A percentile compares a stretch with the other conserved stretches of the same genome.
Evolutionary conservation across 2,797 vertebrate genomes (phyloP).

Genomic region (Rhodeus uyekii): DNA sequence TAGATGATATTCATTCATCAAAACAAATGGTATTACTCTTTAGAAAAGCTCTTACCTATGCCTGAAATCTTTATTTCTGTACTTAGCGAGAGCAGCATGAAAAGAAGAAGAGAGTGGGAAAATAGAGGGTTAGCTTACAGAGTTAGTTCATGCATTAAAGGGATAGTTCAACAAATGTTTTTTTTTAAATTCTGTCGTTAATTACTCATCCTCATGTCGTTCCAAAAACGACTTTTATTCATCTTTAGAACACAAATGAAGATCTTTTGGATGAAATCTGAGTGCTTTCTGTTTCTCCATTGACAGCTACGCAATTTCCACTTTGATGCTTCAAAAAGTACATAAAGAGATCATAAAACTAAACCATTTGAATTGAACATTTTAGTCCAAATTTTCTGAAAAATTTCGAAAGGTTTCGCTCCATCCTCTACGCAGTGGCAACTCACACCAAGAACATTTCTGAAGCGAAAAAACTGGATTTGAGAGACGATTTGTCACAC

Average conservation of each 20-base stretch:
- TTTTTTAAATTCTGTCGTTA: neutral
- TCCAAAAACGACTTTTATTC: neutral
- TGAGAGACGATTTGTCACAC: too few species aligned
- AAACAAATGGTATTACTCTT: constrained; percentile 23
- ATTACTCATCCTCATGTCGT: neutral
- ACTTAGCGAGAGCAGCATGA: constrained; percentile 77
- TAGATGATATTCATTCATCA: constrained; percentile 24
- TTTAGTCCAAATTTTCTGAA: too few species aligned
- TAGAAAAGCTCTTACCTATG: constrained; percentile 91
- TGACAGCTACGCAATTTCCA: too few species aligned
- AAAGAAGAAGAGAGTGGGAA: constrained; percentile 57
- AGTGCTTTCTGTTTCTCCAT: neutral
- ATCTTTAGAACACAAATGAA: neutral
- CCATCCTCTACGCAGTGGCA: too few species aligned
- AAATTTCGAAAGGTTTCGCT: too few species aligned
- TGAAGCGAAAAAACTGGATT: too few species aligned
- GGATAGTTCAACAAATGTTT: neutral
- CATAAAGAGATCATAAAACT: too few species aligned
- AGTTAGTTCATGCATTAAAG: constrained; percentile 45
- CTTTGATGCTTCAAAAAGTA: too few species aligned
- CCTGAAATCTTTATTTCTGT: constrained; percentile 99
- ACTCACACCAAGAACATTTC: too few species aligned
- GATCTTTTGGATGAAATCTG: too few species aligned
- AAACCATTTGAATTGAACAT: too few species aligned
- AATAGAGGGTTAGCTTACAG: constrained; percentile 51